Evolutionary conservation across 2,888 invertebrate genomes (phyloP), one percentile per base, ranked within the genome.

Genomic region (Digitonthophagus gazella): DNA sequence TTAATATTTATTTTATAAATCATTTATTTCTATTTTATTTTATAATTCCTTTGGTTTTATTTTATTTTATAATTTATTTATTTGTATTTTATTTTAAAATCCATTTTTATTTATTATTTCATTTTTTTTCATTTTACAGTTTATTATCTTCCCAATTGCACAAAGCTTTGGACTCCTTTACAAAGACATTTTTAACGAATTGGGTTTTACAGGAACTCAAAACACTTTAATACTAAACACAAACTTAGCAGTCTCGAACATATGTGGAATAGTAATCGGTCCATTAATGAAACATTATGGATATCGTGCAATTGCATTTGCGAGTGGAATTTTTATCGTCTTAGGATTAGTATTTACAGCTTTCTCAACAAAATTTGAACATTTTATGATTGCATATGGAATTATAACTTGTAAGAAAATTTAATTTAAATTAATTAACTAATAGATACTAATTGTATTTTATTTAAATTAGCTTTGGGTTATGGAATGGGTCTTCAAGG

Each of bases 191-290:
- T 87, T 89, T 71, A 80, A 80, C 0, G 82, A 83, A 0, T 81
- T 87, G 0, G 83, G 83, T 2, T 79, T 89, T 65, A 80, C 85
- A 6, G 86, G 86, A 0, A 86, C 87, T 0, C 85, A 89, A 74
- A 84, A 85, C 3, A 84, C 87, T 1, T 80, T 87, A 11, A 85
- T 90, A 54, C 85, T 89, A 64, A 87, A 86, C 72, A 80, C 87
- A 5, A 89, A 89, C 78, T 85, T 88, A 76, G 88, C 89, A 54
- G 85, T 88, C 72, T 88, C 89, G 3, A 88, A 89, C 87, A 79
- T 86, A 3, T 78, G 88, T 14, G 89, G 89, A 0, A 83, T 89
- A 68, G 83, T 87, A 70, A 87, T 87, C 68, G 89, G 89, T 0
- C 88, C 88, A 0, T 76, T 89, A 4, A 78, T 89, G 5, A 83